These are phyloP conservation scores for Brachionus koreanus DNA, from an alignment of 1,140 invertebrate species.

Conservation along the genomic window DNA sequence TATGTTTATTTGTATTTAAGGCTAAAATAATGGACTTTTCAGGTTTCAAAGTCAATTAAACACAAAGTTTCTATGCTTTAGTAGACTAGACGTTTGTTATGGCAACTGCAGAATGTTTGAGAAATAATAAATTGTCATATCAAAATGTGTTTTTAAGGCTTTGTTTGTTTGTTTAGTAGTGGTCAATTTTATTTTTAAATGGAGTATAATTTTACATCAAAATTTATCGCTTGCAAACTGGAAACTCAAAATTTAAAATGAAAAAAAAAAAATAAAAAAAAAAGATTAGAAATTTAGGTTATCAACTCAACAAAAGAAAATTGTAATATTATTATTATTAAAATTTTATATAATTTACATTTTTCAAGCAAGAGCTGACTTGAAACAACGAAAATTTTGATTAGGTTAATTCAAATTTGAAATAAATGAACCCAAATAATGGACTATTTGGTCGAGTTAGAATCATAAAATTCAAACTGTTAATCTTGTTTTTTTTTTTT, in stretches of 20 bases:
- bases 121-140: neutral
- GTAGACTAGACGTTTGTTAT: slow-evolving; percentile 33
- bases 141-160: slow-evolving; percentile 22
- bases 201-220: slow-evolving; percentile 27
- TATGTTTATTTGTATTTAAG: slow-evolving; percentile 6
- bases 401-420: slow-evolving; percentile 33
- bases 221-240: neutral
- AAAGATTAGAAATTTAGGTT: slow-evolving; percentile 36
- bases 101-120: slow-evolving; percentile 31
- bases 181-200: slow-evolving; percentile 18
- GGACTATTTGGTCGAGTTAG: slow-evolving; percentile 39
- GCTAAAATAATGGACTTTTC: slow-evolving; percentile 13
- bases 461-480: slow-evolving; percentile 39
- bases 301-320: slow-evolving; percentile 21
- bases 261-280: neutral
- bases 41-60: slow-evolving; percentile 35
- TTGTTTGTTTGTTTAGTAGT: slow-evolving; percentile 23
- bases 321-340: slow-evolving; percentile 38
- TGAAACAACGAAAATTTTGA: neutral
- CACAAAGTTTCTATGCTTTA: neutral
- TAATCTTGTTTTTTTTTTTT: slow-evolving; percentile 19
- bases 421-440: slow-evolving; percentile 39
- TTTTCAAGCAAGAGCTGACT: neutral
- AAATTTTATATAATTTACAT: slow-evolving; percentile 36
- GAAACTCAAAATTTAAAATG: neutral